Conservation (phyloP, 1,140 invertebrate genomes). For the Triops cancriformis region DNA sequence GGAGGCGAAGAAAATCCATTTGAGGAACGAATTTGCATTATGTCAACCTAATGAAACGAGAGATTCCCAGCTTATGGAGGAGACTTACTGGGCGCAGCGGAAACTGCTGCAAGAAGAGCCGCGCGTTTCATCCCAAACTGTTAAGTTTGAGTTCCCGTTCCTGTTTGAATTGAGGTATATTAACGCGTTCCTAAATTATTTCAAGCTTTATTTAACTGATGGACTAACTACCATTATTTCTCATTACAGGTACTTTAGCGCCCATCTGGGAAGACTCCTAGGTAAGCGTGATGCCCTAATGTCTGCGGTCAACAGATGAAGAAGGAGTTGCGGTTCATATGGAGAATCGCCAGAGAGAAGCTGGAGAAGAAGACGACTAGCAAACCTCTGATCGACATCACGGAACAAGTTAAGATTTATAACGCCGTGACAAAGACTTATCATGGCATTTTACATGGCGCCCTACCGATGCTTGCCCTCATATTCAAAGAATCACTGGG, state of each 20-base stretch:
- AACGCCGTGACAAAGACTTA: neutral
- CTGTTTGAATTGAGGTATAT: neutral
- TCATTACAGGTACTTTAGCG: neutral
- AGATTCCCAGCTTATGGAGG: too few relatives aligned
- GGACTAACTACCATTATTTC: neutral
- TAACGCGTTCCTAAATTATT: neutral
- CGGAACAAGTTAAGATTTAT: neutral
- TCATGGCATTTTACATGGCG: neutral
- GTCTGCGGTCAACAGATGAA: neutral
- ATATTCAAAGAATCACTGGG: neutral
- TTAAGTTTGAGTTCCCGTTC: neutral
- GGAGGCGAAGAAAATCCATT: too few relatives aligned
- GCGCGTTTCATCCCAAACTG: neutral
- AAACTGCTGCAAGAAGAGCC: neutral
- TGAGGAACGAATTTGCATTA: too few relatives aligned
- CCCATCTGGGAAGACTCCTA: neutral
- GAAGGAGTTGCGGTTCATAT: neutral
- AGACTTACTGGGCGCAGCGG: neutral
- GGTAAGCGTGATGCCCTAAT: neutral
- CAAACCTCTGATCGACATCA: neutral
- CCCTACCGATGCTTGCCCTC: neutral
- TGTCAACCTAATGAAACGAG: neutral
- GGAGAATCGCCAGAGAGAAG: neutral
- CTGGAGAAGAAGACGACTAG: neutral
- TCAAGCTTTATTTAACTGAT: neutral